Evolutionary conservation across 2,113 vertebrate genomes (phyloP), one percentile per base, ranked within the genome.

Genomic region (Cyanistes caeruleus): DNA sequence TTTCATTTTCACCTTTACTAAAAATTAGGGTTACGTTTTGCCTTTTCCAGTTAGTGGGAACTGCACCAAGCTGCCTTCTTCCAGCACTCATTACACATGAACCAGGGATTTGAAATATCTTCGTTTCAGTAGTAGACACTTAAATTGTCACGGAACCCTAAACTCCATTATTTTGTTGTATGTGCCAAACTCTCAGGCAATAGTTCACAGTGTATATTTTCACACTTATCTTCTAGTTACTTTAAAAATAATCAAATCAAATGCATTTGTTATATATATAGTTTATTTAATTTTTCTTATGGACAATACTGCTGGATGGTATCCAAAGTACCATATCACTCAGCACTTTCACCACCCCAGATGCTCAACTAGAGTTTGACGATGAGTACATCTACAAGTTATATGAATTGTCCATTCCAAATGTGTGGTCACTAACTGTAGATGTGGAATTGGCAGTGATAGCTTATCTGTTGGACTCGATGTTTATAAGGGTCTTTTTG

Each of bases 381-480:
- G 55, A n/a, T 28, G 20, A 75, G 44, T 72, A 39, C 8, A 21
- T 86, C 41, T 27, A 21, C 12, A 35, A 30, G 5, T 15, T 41
- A 51, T 31, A 28, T n/a, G 30, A 72, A 64, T 41, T 35, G 7
- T 30, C 58, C 7, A 22, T 49, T 87, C 31, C 30, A 72, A 80
- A 63, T 31, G 5, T 25, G 5, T 44, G 51, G 19, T 55, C 39
- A 59, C 11, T 70, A 67, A 31, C 3, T 9, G 0, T 19, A 43
- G 35, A 63, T 2, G 3, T n/a, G 8, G 63, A 49, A n/a, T 27
- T 64, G 35, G 30, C 35, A 43, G 20, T 30, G 41, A 39, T 19
- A 46, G 15, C 15, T 39, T 39, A 24, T 41, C 30, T 30, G 20
- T 2, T 35, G 9, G 39, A 27, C 28, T 68, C 0, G 0, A 16